A percentile compares a stretch with the other conserved stretches of the same genome.
These are phyloP conservation scores for Heliocidaris erythrogramma DNA, from an alignment of 35 echinoderm and acorn worm genomes.

Conservation along the genomic window DNA sequence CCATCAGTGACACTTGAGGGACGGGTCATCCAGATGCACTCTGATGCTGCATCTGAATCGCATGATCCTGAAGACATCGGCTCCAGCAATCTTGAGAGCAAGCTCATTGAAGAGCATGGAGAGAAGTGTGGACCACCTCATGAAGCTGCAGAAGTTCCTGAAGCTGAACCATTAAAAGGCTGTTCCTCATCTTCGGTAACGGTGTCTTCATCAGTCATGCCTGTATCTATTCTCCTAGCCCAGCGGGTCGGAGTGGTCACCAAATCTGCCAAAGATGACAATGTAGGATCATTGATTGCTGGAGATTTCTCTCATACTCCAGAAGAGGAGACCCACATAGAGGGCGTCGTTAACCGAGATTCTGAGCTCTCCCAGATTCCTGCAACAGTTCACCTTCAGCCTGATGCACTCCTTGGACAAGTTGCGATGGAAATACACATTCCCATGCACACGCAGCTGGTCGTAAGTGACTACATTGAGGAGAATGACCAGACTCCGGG, in stretches of 20 bases:
- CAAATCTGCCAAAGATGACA: background rate
- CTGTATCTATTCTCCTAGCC: background rate
- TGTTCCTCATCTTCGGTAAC: background rate
- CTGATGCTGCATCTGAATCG: background rate
- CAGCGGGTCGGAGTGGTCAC: background rate
- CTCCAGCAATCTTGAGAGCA: background rate
- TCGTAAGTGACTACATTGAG: background rate
- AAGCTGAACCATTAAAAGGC: background rate
- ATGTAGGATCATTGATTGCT: background rate
- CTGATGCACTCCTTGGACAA: conserved; percentile 12
- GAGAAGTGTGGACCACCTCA: background rate
- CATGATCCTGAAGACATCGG: background rate
- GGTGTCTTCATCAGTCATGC: background rate
- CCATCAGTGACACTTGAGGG: background rate
- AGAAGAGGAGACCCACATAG: background rate
- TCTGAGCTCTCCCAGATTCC: background rate
- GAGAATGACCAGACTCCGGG: background rate
- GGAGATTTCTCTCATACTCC: background rate
- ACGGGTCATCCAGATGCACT: background rate
- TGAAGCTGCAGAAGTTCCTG: background rate
- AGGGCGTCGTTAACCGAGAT: background rate
- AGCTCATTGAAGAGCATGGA: background rate
- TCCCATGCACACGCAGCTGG: background rate
- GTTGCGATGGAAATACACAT: conserved; percentile 30
- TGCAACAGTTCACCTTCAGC: conserved; percentile 12